These are phyloP conservation scores for Tangara arthus DNA, from an alignment of 2,797 vertebrate genomes.

Conservation along the genomic window DNA sequence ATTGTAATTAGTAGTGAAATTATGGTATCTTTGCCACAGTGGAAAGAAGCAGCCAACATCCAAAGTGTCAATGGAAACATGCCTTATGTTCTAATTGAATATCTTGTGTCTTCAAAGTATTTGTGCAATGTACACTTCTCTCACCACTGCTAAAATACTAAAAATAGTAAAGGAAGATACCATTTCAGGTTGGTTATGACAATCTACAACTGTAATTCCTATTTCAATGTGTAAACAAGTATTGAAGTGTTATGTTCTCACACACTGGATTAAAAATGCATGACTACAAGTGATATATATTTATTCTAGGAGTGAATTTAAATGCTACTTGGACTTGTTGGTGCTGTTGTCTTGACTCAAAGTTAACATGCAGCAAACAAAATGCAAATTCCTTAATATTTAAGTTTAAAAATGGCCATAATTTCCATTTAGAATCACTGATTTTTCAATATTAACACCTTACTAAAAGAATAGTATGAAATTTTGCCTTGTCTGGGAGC, in stretches of 20 bases:
- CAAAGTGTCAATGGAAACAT: neutral
- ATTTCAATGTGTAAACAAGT: neutral
- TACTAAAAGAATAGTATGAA: neutral
- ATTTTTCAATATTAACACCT: neutral
- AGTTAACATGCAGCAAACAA: neutral
- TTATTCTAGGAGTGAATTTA: neutral
- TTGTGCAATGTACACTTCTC: neutral
- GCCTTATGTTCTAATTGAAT: neutral
- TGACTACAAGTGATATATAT: neutral
- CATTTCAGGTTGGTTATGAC: neutral
- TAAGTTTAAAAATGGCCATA: neutral
- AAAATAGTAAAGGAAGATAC: neutral
- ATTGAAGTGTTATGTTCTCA: neutral
- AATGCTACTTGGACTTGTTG: neutral
- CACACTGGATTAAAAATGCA: neutral
- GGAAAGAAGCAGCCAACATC: neutral
- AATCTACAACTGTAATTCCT: neutral
- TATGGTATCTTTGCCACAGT: neutral
- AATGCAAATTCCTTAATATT: neutral
- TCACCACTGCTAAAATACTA: neutral
- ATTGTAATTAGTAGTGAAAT: neutral
- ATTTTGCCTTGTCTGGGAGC: neutral
- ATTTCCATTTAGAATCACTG: neutral
- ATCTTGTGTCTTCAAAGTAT: neutral
- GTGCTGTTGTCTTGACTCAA: neutral